phyloP scores from a whole-genome alignment of 2,113 vertebrate species.

The Chaetodon trifascialis region DNA sequence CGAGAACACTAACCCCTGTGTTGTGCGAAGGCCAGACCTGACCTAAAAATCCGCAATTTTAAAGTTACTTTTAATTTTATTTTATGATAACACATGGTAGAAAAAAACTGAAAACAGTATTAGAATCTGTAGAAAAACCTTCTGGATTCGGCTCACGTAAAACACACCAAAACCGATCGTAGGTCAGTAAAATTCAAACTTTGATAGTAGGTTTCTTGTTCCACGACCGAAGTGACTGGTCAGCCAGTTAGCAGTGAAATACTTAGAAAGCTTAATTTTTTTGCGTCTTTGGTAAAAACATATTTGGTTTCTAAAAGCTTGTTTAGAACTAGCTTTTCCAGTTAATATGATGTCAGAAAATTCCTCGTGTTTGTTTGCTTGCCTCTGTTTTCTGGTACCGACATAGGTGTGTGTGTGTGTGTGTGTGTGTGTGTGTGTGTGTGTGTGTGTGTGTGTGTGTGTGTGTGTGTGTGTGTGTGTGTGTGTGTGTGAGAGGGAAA shows the following conservation, averaged over 20 bases:
- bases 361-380: background rate
- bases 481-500: conserved; percentile 22
- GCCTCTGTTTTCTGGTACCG: conserved; percentile 16
- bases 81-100: background rate
- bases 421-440: conserved; percentile 34
- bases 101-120: background rate
- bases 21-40: background rate
- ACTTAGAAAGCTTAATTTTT: background rate
- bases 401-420: conserved; percentile 28
- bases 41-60: background rate
- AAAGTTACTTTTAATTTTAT: background rate
- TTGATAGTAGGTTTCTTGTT: background rate
- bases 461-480: conserved; percentile 34
- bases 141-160: background rate
- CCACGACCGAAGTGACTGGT: background rate
- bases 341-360: background rate
- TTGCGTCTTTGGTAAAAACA: background rate
- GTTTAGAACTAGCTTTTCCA: background rate
- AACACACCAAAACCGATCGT: background rate
- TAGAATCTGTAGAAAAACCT: background rate
- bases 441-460: background rate
- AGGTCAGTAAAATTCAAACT: background rate
- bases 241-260: background rate
- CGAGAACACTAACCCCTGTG: conserved; percentile 61
- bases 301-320: background rate